Conservation (phyloP, 2,113 vertebrate genomes). For the Corythornis cristatus region DNA sequence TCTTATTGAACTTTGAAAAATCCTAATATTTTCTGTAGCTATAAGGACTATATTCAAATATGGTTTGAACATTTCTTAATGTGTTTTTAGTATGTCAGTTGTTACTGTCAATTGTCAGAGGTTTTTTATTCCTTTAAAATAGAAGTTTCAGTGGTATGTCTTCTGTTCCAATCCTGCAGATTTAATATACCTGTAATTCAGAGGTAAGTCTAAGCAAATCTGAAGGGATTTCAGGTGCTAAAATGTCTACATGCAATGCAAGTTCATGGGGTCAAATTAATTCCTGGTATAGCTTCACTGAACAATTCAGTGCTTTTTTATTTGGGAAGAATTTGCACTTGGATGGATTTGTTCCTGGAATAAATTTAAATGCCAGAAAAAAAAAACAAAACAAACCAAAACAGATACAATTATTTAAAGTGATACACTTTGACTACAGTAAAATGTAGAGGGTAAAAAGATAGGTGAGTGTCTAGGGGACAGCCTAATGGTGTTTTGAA, state of each 20-base stretch:
- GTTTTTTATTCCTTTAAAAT: neutral
- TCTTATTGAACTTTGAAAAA: neutral
- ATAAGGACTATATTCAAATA: neutral
- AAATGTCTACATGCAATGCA: neutral
- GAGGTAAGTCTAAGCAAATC: neutral
- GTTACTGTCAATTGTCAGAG: neutral
- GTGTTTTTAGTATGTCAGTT: neutral
- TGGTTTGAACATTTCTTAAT: neutral
- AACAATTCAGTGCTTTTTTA: neutral
- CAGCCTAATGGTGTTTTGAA: neutral
- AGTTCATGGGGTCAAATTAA: neutral
- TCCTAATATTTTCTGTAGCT: neutral
- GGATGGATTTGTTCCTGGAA: neutral
- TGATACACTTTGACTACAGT: neutral
- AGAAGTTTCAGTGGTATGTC: neutral
- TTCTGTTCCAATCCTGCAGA: neutral
- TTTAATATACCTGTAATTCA: neutral
- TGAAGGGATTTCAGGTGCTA: neutral
- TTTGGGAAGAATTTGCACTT: neutral
- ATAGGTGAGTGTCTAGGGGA: accelerated
- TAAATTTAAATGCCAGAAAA: neutral
- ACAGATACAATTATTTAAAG: neutral
- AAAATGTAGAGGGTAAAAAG: neutral
- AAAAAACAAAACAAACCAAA: neutral
- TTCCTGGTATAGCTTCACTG: neutral